Conservation (phyloP, 2,797 vertebrate species). For the Pelodytes ibericus region DNA sequence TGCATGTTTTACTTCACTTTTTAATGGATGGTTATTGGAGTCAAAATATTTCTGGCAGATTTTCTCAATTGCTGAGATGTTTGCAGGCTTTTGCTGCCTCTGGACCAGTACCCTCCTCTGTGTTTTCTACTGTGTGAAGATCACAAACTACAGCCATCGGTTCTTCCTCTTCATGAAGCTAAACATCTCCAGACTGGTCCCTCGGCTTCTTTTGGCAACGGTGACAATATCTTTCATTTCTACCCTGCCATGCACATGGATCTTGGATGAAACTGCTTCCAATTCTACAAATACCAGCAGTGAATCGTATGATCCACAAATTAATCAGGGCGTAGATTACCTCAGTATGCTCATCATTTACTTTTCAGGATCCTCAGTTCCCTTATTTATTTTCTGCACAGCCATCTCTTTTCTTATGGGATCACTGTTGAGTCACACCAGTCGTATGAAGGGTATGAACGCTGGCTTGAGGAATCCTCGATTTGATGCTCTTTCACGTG, state of each 20-base stretch:
- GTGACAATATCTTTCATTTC: slow-evolving; percentile 55
- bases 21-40: too few species aligned
- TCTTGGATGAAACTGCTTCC: background rate
- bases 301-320: too few species aligned
- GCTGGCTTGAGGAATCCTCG: background rate
- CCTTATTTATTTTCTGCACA: background rate
- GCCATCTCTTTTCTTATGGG: background rate
- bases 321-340: too few species aligned
- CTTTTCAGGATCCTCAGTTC: background rate
- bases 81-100: slow-evolving; percentile 2
- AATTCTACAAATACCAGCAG: background rate
- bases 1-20: background rate
- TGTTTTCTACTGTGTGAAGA: slow-evolving; percentile 58
- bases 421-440: slow-evolving; percentile 19
- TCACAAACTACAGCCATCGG: slow-evolving; percentile 53
- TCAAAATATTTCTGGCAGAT: too few species aligned
- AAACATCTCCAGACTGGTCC: slow-evolving; percentile 55
- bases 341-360: too few species aligned
- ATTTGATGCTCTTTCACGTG: background rate
- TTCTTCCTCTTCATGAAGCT: slow-evolving; percentile 64
- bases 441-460: slow-evolving; percentile 3
- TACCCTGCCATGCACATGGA: slow-evolving; percentile 5
- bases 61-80: background rate
- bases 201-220: slow-evolving; percentile 56
- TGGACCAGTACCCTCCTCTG: slow-evolving; percentile 49